Conservation (phyloP, 1,140 invertebrate species). For the Drosophila jambulina region DNA sequence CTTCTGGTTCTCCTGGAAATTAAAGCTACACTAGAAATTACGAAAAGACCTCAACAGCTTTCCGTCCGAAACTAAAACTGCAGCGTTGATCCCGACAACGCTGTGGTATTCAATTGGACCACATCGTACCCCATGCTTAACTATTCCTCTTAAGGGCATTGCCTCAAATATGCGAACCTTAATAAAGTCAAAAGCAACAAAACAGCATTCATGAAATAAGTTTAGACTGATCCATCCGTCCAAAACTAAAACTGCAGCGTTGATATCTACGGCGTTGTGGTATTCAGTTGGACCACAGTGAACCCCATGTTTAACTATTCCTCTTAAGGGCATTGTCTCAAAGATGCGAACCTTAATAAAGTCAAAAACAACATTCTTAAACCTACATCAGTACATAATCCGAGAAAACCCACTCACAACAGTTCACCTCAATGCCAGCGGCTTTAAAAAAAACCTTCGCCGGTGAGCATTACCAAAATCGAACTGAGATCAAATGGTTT, state of each 20-base stretch:
- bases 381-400: neutral
- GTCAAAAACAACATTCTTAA: slow-evolving; percentile 18
- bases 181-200: slow-evolving; percentile 57
- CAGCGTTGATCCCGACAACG: slow-evolving; percentile 30
- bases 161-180: slow-evolving; percentile 62
- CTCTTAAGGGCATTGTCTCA: slow-evolving; percentile 70
- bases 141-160: slow-evolving; percentile 75
- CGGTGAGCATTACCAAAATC: slow-evolving; percentile 7
- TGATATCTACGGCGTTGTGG: slow-evolving; percentile 37
- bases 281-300: slow-evolving; percentile 58
- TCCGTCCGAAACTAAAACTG: slow-evolving; percentile 63
- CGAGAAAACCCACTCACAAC: neutral
- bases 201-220: neutral
- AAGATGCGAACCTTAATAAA: slow-evolving; percentile 72
- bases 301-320: slow-evolving; percentile 62
- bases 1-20: slow-evolving; percentile 57
- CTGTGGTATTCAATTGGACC: slow-evolving; percentile 63
- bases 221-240: slow-evolving; percentile 16
- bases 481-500: slow-evolving; percentile 34
- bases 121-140: slow-evolving; percentile 47
- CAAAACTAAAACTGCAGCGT: slow-evolving; percentile 60
- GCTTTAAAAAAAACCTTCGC: neutral
- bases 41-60: neutral
- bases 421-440: slow-evolving; percentile 38
- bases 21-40: slow-evolving; percentile 30